Evolutionary conservation across 2,113 vertebrate genomes (phyloP), one percentile per base, ranked within the genome.

Genomic region (Ctenodactylus gundi): DNA sequence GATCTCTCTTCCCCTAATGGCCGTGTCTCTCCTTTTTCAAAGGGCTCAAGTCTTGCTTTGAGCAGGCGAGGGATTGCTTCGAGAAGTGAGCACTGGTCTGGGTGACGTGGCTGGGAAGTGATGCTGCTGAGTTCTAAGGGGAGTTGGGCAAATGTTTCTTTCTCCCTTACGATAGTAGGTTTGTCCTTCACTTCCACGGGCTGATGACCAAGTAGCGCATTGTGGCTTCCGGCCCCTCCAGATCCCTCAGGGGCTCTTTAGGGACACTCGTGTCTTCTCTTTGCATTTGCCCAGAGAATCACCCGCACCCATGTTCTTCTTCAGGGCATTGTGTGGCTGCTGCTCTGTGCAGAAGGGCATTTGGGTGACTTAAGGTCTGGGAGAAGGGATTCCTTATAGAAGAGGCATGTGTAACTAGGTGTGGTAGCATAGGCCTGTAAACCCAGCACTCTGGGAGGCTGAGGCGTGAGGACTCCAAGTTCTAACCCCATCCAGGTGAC

Each of bases 1-100:
- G 94, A 96, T 97, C 94, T 95, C 85, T 51, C 87, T 0, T 80
- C 67, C 51, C 39, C 27, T 51, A 87, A 92, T 82, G 84, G 82
- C 67, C 60, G 34, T 17, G 57, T 81, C 88, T 86, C 72, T 85
- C 39, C 60, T 93, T 90, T 94, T 95, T 67, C 87, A 96, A 94
- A 85, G 36, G 53, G 90, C 41, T 68, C 0, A 1, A 88, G 53
- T 64, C 90, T 92, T 72, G 57, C 93, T 97, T 95, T 97, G 94
- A 96, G 92, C 36, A 93, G 51, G 39, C 57, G 75, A 53, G 85
- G 58, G 73, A 85, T 57, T 83, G 77, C 85, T 96, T 96, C 64
- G 72, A 82, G 88, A 93, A 94, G 64, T 1, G 5, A 78, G 57
- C 51, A n/a, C 72, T 60, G 0, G 70, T 90, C 67, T 75, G 93